A percentile compares a stretch with the other conserved stretches of the same genome.
phyloP scores from a whole-genome alignment of 2,113 vertebrate species.

The Prolemur simus region DNA sequence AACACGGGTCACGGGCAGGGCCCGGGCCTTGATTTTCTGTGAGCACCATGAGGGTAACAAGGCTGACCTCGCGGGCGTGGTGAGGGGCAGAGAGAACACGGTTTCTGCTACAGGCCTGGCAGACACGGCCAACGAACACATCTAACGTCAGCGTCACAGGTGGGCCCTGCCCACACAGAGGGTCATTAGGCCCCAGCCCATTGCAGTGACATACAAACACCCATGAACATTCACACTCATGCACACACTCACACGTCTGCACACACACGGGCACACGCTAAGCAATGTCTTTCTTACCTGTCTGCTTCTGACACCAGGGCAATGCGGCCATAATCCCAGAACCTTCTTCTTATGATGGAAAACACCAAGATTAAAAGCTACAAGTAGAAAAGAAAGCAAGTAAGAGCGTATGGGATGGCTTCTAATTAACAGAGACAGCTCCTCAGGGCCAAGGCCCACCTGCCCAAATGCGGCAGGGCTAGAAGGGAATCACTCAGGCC shows the following conservation, averaged over 20 bases:
- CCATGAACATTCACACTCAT: background rate
- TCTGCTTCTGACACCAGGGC: constrained; percentile 91
- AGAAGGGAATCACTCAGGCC: background rate
- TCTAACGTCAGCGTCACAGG: accelerated
- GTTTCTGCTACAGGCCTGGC: background rate
- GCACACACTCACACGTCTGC: background rate
- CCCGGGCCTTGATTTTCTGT: background rate
- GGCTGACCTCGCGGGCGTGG: background rate
- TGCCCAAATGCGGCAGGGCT: no score
- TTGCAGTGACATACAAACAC: background rate
- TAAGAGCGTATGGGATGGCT: background rate
- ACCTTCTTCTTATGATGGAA: constrained; percentile 90
- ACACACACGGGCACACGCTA: background rate
- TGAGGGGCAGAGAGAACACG: background rate
- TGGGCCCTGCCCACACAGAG: background rate
- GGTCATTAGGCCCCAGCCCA: background rate
- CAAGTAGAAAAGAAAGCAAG: constrained; percentile 61
- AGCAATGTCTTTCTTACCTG: constrained; percentile 81
- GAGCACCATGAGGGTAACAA: accelerated
- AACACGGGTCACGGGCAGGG: accelerated
- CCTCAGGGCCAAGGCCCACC: background rate
- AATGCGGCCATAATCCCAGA: constrained; percentile 96
- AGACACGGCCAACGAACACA: background rate
- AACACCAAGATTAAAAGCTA: constrained; percentile 91
- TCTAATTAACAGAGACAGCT: background rate